Evolutionary conservation across 2,113 vertebrate species (phyloP).

Genomic region (Indicator indicator): DNA sequence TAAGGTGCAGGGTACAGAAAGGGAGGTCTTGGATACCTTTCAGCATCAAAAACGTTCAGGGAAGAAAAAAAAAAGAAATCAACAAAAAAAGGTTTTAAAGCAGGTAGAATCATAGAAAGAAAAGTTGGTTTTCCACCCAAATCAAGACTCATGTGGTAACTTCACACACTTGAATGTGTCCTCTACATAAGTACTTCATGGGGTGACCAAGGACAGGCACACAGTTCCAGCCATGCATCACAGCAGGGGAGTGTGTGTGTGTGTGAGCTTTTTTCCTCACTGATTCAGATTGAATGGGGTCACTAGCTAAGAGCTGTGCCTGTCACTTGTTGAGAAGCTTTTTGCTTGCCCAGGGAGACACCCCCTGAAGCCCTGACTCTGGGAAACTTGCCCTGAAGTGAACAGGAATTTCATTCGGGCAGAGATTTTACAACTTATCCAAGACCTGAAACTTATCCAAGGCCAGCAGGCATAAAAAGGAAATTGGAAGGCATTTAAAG

Average conservation of each 20-base stretch:
- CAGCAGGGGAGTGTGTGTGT: not conserved
- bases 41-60: not conserved
- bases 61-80: not conserved
- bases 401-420: not conserved
- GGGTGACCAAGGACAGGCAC: not conserved
- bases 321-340: not conserved
- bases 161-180: not conserved
- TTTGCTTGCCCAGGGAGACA: not conserved
- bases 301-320: not conserved
- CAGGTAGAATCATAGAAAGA: not conserved
- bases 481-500: not conserved
- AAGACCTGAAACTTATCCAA: not conserved
- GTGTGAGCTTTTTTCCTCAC: not conserved
- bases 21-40: not conserved
- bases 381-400: not conserved
- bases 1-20: not conserved
- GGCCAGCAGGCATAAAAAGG: not conserved
- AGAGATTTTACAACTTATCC: not conserved
- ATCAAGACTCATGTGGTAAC: not conserved
- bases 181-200: not conserved
- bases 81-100: not conserved
- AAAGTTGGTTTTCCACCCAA: not conserved
- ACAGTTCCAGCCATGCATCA: not conserved
- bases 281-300: not conserved
- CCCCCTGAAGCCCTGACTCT: not conserved